Percentiles rank a stretch among this genome's conserved stretches.
Conservation (phyloP, 2,888 invertebrate genomes). For the Cataglyphis livida region DNA sequence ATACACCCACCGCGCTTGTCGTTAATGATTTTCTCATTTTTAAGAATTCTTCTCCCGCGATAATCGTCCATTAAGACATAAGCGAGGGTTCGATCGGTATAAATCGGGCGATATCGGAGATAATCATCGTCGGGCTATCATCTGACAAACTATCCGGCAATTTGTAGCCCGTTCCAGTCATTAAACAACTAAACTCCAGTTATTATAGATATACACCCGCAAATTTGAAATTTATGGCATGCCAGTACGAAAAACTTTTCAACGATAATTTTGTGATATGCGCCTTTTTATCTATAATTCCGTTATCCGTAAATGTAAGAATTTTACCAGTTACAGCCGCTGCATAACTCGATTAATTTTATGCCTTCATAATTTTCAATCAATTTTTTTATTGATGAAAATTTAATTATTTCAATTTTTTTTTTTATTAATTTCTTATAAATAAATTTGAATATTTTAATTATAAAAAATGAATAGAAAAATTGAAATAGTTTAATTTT, state of each 20-base stretch:
- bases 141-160: constrained; percentile 58
- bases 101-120: constrained; percentile 31
- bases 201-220: constrained; percentile 40
- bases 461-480: no score
- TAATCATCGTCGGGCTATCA: constrained; percentile 51
- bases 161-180: constrained; percentile 52
- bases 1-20: neutral
- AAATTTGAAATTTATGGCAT: constrained; percentile 33
- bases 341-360: neutral
- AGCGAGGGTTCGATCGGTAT: constrained; percentile 30
- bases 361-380: neutral
- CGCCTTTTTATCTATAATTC: neutral
- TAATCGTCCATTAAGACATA: constrained; percentile 22
- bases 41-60: neutral
- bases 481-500: no score
- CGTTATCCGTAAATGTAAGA: neutral
- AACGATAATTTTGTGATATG: neutral
- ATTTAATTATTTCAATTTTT: neutral
- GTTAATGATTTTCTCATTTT: neutral
- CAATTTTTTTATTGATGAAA: neutral
- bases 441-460: neutral
- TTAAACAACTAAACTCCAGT: constrained; percentile 61
- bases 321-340: neutral
- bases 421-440: neutral
- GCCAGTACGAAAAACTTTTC: constrained; percentile 14